A percentile compares a stretch with the other conserved stretches of the same genome.
Conservation (phyloP, 2,113 vertebrate species). For the Cardinalis cardinalis region DNA sequence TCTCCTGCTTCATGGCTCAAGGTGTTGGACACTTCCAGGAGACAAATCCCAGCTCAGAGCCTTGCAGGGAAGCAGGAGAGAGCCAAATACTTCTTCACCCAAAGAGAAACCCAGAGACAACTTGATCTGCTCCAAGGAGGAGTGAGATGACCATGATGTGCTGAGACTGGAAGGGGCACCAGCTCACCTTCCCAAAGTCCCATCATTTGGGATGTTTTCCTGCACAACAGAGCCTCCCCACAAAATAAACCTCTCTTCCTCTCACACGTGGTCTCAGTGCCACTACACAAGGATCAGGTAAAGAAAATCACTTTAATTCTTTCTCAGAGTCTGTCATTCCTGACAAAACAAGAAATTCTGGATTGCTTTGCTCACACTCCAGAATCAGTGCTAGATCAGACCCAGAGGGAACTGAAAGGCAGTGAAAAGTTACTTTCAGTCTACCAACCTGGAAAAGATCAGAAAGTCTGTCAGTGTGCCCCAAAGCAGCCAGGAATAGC, state of each 20-base stretch:
- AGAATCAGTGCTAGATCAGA: background rate
- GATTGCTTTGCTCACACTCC: background rate
- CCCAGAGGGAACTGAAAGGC: background rate
- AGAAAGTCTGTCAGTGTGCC: background rate
- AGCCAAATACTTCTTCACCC: background rate
- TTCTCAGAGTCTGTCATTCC: background rate
- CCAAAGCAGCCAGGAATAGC: background rate
- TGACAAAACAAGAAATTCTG: background rate
- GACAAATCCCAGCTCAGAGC: background rate
- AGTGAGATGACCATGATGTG: accelerated
- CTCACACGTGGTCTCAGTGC: background rate
- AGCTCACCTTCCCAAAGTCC: background rate
- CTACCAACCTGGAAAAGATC: background rate
- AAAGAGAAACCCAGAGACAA: background rate
- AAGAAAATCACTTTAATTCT: background rate
- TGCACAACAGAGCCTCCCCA: background rate
- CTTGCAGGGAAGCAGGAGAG: background rate
- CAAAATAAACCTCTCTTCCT: background rate
- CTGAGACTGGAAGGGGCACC: background rate
- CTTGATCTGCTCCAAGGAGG: background rate
- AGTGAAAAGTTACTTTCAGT: background rate
- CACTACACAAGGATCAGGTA: background rate
- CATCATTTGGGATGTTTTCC: background rate
- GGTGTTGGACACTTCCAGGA: background rate
- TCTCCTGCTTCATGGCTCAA: accelerated